Conservation (phyloP, 2,888 invertebrate genomes). For the Syrista parreyssii region DNA sequence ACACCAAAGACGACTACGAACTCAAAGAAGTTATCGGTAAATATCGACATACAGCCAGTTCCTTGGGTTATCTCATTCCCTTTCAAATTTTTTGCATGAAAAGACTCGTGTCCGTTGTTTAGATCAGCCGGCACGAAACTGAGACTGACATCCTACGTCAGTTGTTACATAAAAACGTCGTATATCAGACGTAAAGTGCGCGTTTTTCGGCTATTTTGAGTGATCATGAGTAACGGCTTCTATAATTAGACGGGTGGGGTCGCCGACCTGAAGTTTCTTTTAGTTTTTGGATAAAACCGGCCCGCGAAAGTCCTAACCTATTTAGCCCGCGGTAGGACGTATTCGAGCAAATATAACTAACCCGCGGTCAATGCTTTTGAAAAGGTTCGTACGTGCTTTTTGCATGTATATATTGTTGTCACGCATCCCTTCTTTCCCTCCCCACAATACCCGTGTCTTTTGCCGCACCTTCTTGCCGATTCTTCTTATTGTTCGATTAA, state of each 20-base stretch:
- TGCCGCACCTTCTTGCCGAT: background rate
- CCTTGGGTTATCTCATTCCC: background rate
- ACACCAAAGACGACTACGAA: slow-evolving; percentile 92
- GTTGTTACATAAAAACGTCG: slow-evolving; percentile 36
- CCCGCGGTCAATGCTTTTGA: slow-evolving; percentile 19
- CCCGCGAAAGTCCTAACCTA: slow-evolving; percentile 35
- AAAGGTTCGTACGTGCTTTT: slow-evolving; percentile 18
- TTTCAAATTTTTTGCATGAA: background rate
- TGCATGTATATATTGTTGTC: slow-evolving; percentile 16
- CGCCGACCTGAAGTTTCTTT: slow-evolving; percentile 19
- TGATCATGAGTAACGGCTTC: slow-evolving; percentile 10
- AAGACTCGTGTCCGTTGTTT: slow-evolving; percentile 5
- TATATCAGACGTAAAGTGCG: slow-evolving; percentile 6
- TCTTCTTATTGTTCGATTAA: slow-evolving; percentile 5
- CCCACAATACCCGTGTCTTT: background rate
- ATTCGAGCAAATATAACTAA: slow-evolving; percentile 10
- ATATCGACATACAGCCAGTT: slow-evolving; percentile 54
- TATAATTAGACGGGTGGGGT: slow-evolving; percentile 12
- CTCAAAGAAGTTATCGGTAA: slow-evolving; percentile 92
- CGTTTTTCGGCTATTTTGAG: slow-evolving; percentile 13
- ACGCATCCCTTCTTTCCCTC: slow-evolving; percentile 4
- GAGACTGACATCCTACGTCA: slow-evolving; percentile 21
- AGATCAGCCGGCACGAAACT: slow-evolving; percentile 19
- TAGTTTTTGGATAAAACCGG: slow-evolving; percentile 33
- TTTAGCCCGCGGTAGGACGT: slow-evolving; percentile 12